Base-by-base conservation (phyloP, 2,113 vertebrate species). In the Sinocyclocheilus anshuiensis region DNA sequence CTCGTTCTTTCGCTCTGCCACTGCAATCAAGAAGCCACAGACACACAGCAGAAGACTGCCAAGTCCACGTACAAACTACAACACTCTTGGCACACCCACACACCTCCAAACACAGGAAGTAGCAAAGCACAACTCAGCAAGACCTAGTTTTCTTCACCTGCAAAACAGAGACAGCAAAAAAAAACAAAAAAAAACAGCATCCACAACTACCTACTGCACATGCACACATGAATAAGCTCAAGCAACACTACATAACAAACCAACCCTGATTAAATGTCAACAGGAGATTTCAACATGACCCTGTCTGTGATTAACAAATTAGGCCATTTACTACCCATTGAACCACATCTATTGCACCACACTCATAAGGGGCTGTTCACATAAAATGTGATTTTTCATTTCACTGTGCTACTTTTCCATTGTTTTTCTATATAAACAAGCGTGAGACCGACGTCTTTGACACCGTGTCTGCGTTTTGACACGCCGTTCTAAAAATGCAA, bases 101-200 rank as follows among this genome's bases (percentile, higher is more conserved):
- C 91, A 63, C 91, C 90, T 90, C 86, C 85, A 77, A 91, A 90
- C 81, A 89, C 90, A 93, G 91, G 90, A 92, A 93, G 89, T 82
- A 81, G 88, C 84, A 78, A 84, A 69, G 85, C 86, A 89, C 88
- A 84, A 77, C 86, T 79, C 63, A 53, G 84, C 79, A 77, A 65
- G 80, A 53, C 2, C 39, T 36, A 39, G 8, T 24, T 77, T 81
- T 20, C 55, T 74, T 48, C 1, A 4, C 22, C 48, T 71, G 36
- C 61, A 85, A 86, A 90, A 88, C 76, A 85, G 84, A 75, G 87
- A 88, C 82, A 48, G 45, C 45, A 12, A 48, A 48, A 85, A 22
- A 12, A n/a, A 16, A 83, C 4, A 4, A 89, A 6, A 88, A 88
- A 84, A 88, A 90, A 12, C 6, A 63, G 36, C 12, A 72, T 29